These are phyloP conservation scores for Bugulina stolonifera DNA, from an alignment of 2,888 invertebrate genomes.

Conservation along the genomic window DNA sequence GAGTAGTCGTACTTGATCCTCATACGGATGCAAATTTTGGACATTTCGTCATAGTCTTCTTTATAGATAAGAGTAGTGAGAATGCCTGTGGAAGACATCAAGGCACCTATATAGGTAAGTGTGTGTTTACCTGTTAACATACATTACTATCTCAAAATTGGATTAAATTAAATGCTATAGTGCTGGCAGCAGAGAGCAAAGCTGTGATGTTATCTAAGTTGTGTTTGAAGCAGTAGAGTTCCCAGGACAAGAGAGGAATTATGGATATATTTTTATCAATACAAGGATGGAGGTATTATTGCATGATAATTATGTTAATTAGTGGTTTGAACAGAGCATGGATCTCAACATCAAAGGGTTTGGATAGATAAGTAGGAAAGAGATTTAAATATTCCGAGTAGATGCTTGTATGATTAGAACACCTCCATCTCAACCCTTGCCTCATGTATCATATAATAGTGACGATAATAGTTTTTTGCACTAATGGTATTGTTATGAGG, in stretches of 20 bases:
- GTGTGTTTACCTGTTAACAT: not conserved
- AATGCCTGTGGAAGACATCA: constrained; percentile 43
- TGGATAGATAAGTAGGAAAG: not conserved
- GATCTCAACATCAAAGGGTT: not conserved
- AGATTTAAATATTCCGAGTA: no score
- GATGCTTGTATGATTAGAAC: no score
- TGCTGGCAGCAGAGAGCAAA: no score
- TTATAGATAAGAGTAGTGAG: constrained; percentile 47
- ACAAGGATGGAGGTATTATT: not conserved
- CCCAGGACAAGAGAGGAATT: not conserved
- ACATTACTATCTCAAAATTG: no score
- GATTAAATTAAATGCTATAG: no score
- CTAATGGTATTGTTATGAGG: constrained; percentile 22
- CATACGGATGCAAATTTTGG: constrained; percentile 56
- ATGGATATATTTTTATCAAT: not conserved
- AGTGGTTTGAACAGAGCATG: not conserved
- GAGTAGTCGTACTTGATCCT: constrained; percentile 55
- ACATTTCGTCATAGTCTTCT: constrained; percentile 56
- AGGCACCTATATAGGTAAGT: constrained; percentile 53
- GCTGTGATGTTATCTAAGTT: no score
- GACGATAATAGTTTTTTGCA: constrained; percentile 24
- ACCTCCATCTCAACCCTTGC: no score
- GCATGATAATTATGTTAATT: not conserved
- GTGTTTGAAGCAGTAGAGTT: not conserved
- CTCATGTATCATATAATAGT: constrained; percentile 2